Evolutionary conservation across 2,797 vertebrate genomes (phyloP).

Genomic region (Cossypha niveicapilla): DNA sequence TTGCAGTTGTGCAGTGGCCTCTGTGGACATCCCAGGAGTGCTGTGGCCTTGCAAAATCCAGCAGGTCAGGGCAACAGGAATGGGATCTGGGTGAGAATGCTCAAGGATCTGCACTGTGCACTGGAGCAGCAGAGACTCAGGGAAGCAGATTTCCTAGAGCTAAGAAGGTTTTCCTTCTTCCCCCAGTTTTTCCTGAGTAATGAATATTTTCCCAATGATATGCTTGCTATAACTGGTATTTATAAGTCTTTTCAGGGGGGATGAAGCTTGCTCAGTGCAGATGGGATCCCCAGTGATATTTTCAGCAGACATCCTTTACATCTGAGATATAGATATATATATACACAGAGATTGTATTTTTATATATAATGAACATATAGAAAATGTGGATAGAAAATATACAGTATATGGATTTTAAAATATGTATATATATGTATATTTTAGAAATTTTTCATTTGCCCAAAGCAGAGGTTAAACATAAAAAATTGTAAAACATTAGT

Average conservation of each 20-base stretch:
- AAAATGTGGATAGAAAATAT: background rate
- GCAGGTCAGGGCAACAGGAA: background rate
- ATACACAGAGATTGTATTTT: background rate
- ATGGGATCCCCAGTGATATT: background rate
- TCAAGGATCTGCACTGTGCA: background rate
- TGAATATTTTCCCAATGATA: background rate
- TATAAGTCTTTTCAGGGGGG: background rate
- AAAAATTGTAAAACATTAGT: background rate
- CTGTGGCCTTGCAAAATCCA: background rate
- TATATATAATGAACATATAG: background rate
- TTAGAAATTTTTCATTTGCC: background rate
- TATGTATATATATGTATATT: background rate
- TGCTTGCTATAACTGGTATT: background rate
- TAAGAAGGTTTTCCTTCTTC: background rate
- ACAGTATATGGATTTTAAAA: background rate
- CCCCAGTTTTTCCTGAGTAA: background rate
- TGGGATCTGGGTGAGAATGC: background rate
- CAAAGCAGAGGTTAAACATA: background rate
- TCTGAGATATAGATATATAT: no score
- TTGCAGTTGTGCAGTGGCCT: background rate
- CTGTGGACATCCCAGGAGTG: background rate
- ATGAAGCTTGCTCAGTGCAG: background rate
- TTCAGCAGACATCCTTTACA: background rate
- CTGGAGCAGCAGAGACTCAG: background rate
- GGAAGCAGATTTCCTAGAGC: background rate